Evolutionary conservation across 2,797 vertebrate genomes (phyloP), one percentile per base, ranked within the genome.

Genomic region (Pseudocheirus occidentalis): DNA sequence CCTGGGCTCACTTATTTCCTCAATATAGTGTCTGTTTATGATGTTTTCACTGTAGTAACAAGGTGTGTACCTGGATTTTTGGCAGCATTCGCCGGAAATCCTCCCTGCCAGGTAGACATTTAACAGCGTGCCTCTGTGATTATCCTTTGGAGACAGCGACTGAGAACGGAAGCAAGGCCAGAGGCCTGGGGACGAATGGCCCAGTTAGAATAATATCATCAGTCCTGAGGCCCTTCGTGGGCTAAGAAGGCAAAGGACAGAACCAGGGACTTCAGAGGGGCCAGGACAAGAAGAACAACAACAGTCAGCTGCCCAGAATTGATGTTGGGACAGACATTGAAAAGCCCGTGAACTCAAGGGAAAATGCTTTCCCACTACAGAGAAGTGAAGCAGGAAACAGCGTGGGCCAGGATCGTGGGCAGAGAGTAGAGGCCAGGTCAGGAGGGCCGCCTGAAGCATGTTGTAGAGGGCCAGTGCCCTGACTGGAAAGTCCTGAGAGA

Each of bases 41-140:
- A 40, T 90, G 53, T 81, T 95, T 96, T 93, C 54, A 91, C 58
- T 91, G 55, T 50, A 95, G 29, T 92, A 55, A 95, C 50, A 58
- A 73, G 91, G 57, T 46, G 4, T 89, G 21, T 57, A 46, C 50
- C 58, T 90, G 31, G 50, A 46, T 46, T 50, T 46, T 87, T 87
- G 73, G 73, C 73, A 87, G 73, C 40, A 3, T 87, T 50, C 10
- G 10, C 0, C 73, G 73, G 73, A 87, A 87, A 50, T 87, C 40
- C 40, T 87, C 73, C 3, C 21, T 46, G 73, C 73, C 40, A 46
- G 40, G 73, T 87, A 87, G 73, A 87, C 40, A 1, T 27, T 87
- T 87, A 87, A 81, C 40, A 87, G 73, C 0, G 2, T 10, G 24
- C 73, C 73, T 87, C 73, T 50, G 4, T 87, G 46, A 87, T 87